Conservation (phyloP, 2,113 vertebrate species). For the Sturnira hondurensis region DNA sequence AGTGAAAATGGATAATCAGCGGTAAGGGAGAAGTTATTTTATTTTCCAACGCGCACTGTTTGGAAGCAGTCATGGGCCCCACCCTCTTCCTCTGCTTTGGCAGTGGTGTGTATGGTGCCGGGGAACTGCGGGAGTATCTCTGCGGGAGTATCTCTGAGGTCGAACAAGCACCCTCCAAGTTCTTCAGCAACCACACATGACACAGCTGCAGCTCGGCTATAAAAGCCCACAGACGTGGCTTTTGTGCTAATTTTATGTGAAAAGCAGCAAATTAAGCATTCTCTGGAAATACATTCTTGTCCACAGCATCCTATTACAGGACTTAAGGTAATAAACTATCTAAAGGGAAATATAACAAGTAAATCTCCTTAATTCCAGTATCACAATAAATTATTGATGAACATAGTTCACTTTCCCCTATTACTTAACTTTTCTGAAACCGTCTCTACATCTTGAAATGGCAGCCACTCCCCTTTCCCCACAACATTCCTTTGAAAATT, state of each 20-base stretch:
- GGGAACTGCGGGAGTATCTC: not conserved
- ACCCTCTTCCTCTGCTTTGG: not conserved
- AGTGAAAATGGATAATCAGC: not conserved
- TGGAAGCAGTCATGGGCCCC: not conserved
- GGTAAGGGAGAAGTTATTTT: not conserved
- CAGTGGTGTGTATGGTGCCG: not conserved
- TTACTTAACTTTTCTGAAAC: not conserved
- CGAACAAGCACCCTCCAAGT: not conserved
- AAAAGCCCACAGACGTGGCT: not conserved
- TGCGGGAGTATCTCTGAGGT: not conserved
- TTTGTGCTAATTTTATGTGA: not conserved
- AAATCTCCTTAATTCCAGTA: not conserved
- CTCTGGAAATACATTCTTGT: not conserved
- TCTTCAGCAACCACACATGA: not conserved
- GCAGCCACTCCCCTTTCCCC: not conserved
- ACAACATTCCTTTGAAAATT: not conserved
- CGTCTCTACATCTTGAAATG: not conserved
- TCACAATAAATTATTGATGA: not conserved
- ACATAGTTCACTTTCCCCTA: not conserved
- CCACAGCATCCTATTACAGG: not conserved
- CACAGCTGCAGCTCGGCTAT: not conserved
- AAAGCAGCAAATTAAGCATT: not conserved
- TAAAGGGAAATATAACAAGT: not conserved
- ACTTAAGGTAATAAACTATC: slow-evolving; percentile 8
- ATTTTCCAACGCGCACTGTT: not conserved